Percentiles rank a stretch among this genome's conserved stretches.
Conservation (phyloP, 1,140 invertebrate species). For the Drosophila parabipectinata region DNA sequence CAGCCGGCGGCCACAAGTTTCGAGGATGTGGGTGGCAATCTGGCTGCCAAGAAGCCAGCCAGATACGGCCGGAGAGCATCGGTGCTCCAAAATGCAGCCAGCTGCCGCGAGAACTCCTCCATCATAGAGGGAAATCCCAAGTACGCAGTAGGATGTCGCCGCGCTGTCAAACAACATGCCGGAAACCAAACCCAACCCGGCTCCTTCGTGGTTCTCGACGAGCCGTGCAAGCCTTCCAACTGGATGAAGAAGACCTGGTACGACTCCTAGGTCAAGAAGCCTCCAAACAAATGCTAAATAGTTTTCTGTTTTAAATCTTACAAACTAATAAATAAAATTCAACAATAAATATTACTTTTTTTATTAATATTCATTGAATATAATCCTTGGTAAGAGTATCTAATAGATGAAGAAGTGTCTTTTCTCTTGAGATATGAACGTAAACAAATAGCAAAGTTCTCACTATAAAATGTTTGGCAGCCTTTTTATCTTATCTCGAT, state of each 20-base stretch:
- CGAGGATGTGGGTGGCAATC: conserved; percentile 52
- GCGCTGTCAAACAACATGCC: conserved; percentile 36
- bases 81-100: conserved; percentile 64
- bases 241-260: conserved; percentile 84
- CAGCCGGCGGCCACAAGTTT: conserved; percentile 33
- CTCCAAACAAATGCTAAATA: conserved; percentile 2
- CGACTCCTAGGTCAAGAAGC: conserved; percentile 55
- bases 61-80: conserved; percentile 75
- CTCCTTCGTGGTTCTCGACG: conserved; percentile 77
- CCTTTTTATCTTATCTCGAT: conserved; percentile 55
- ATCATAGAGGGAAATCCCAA: conserved; percentile 81
- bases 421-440: conserved; percentile 11
- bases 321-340: conserved; percentile 14
- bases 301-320: conserved; percentile 32
- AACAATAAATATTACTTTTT: background rate
- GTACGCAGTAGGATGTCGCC: conserved; percentile 59
- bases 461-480: conserved; percentile 26
- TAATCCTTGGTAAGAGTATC: background rate
- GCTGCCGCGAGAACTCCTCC: conserved; percentile 70
- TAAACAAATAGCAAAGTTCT: conserved; percentile 54
- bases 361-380: too few species aligned
- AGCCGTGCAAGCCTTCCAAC: conserved; percentile 74
- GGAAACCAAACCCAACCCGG: conserved; percentile 44
- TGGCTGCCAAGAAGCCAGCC: conserved; percentile 53
- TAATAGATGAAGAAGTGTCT: background rate